Base-by-base conservation (phyloP, 2,888 invertebrate species). In the Druceiella hillmani region DNA sequence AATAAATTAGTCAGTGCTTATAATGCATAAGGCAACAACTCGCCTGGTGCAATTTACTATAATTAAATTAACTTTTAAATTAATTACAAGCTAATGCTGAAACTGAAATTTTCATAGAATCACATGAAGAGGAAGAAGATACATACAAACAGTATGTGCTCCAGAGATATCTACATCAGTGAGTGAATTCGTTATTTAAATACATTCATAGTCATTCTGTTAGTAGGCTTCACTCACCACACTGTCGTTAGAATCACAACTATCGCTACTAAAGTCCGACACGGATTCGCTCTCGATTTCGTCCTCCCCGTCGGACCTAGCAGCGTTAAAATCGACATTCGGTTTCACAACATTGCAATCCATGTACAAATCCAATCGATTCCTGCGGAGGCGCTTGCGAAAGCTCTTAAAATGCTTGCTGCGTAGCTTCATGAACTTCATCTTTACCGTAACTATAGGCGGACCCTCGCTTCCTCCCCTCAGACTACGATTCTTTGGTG, bases 391-490 rank as follows among this genome's bases (percentile, higher is more conserved):
- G 55, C 66, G 66, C 48, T 62, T 57, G 46, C 61, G 65, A 43
- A 65, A 50, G 46, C 28, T 12, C 30, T 34, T n/a, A n/a, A n/a
- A n/a, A n/a, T n/a, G n/a, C n/a, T n/a, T n/a, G n/a, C n/a, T n/a
- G 52, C 63, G 64, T 52, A 59, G 56, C 43, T 61, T 58, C 53
- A 57, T 50, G 38, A 57, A n/a, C n/a, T n/a, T 45, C 41, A 54
- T 52, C 49, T 59, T 67, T 69, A 71, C 70, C 67, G 64, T 17
- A 9, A 40, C 58, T 49, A 69, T 68, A 24, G 61, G 50, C 9
- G 72, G 72, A 41, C 70, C 71, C 44, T 71, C 72, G 55, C 71
- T 71, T 60, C 69, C 68, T 51, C 71, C 66, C 33, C 72, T 52
- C 50, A 58, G 65, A 3, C 64, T 65, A n/a, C 45, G 41, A 12